A percentile compares a stretch with the other conserved stretches of the same genome.
Conservation (phyloP, 2,888 invertebrate genomes). For the Syritta pipiens region DNA sequence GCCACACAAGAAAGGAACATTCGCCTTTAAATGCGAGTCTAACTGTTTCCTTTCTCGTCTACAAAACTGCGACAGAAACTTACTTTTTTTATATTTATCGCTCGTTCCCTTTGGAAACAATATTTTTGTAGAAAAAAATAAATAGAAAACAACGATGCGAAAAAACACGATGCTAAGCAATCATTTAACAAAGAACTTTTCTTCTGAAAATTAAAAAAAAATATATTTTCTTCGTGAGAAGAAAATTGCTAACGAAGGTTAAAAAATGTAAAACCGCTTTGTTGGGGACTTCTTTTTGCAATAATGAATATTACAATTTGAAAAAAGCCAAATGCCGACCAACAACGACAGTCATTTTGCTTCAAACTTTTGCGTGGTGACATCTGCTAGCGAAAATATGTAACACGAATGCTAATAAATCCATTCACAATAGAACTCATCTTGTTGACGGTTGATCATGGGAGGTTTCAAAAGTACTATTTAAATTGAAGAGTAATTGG, state of each 20-base stretch:
- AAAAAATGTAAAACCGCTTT: conserved; percentile 30
- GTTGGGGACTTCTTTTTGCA: conserved; percentile 27
- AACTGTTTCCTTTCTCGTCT: too few species aligned
- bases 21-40: too few species aligned
- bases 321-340: neutral
- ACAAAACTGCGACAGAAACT: too few species aligned
- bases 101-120: neutral
- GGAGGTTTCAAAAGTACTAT: too few species aligned
- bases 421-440: too few species aligned
- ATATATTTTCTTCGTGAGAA: conserved; percentile 8
- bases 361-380: neutral
- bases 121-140: too few species aligned
- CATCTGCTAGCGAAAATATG: conserved; percentile 10
- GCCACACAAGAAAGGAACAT: neutral
- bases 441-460: too few species aligned
- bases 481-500: too few species aligned
- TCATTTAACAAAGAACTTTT: conserved; percentile 13
- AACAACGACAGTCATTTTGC: neutral
- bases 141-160: conserved; percentile 1
- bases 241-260: conserved; percentile 12
- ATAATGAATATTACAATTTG: conserved; percentile 25
- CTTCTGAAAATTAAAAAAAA: neutral
- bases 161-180: conserved; percentile 20
- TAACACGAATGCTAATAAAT: too few species aligned
- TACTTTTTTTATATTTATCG: neutral